phyloP scores from a whole-genome alignment of 2,797 vertebrate genomes.

The Coreius guichenoti region DNA sequence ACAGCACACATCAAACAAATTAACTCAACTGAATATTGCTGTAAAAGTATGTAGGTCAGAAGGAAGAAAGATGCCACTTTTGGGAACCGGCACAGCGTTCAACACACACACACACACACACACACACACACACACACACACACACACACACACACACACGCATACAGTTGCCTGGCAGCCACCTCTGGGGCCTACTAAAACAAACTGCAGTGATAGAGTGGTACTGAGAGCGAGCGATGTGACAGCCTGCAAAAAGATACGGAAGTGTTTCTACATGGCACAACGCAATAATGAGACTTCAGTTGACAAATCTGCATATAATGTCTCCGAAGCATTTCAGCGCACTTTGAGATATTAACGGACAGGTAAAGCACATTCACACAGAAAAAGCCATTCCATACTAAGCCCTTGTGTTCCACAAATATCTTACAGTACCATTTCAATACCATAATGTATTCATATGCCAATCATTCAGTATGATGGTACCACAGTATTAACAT shows the following conservation, averaged over 20 bases:
- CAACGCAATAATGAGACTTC: slow-evolving; percentile 54
- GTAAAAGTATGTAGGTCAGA: slow-evolving; percentile 52
- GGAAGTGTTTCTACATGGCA: slow-evolving; percentile 50
- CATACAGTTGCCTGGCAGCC: slow-evolving; percentile 50
- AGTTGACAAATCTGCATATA: slow-evolving; percentile 4
- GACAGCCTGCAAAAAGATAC: slow-evolving; percentile 55
- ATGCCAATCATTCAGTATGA: not conserved
- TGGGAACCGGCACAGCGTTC: slow-evolving; percentile 28
- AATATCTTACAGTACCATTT: not conserved
- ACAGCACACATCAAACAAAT: slow-evolving; percentile 40
- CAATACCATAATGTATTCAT: not conserved
- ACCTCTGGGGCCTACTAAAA: slow-evolving; percentile 52
- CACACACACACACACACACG: slow-evolving; percentile 50
- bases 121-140: slow-evolving; percentile 26
- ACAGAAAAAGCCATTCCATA: not conserved
- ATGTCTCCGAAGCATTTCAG: not conserved
- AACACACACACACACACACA: slow-evolving; percentile 46
- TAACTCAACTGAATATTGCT: slow-evolving; percentile 50
- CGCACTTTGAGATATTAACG: not conserved
- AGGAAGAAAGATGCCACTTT: slow-evolving; percentile 47
- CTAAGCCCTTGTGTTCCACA: not conserved
- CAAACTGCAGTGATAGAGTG: slow-evolving; percentile 50
- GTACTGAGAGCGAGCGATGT: slow-evolving; percentile 48
- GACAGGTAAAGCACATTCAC: not conserved
- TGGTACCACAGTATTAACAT: not conserved